Evolutionary conservation across 2,797 vertebrate genomes (phyloP).

Genomic region (Gallinago solitaria): DNA sequence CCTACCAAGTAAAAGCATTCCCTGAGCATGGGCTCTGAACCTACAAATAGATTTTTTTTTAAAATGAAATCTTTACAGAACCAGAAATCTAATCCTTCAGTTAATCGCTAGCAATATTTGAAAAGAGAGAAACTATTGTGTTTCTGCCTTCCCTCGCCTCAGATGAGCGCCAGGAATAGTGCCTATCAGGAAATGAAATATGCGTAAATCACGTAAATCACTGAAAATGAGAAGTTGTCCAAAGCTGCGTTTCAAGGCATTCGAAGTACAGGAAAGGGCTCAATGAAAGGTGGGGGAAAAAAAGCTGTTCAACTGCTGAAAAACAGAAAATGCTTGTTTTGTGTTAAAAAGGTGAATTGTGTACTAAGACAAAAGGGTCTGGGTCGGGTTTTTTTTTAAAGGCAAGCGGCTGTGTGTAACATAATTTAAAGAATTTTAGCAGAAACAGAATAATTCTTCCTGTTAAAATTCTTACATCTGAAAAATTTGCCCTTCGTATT

Average conservation of each 20-base stretch:
- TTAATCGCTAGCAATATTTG: constrained; percentile 23
- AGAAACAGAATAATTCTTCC: neutral
- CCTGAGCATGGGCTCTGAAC: neutral
- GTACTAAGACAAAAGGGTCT: neutral
- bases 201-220: constrained; percentile 1
- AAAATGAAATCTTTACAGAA: neutral
- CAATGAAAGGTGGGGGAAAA: neutral
- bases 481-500: neutral
- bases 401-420: neutral
- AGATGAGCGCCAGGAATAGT: neutral
- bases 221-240: neutral
- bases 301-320: neutral
- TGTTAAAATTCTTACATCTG: neutral
- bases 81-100: constrained; percentile 40
- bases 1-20: neutral
- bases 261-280: neutral
- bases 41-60: neutral
- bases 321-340: neutral
- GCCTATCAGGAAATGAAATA: constrained; percentile 22
- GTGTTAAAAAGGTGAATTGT: neutral
- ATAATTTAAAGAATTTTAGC: neutral
- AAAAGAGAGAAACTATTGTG: neutral
- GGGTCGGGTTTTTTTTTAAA: neutral
- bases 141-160: neutral
- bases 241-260: neutral